Percentiles rank a stretch among this genome's conserved stretches.
phyloP scores from a whole-genome alignment of 2,797 vertebrate genomes.

The Sebastes miniatus region DNA sequence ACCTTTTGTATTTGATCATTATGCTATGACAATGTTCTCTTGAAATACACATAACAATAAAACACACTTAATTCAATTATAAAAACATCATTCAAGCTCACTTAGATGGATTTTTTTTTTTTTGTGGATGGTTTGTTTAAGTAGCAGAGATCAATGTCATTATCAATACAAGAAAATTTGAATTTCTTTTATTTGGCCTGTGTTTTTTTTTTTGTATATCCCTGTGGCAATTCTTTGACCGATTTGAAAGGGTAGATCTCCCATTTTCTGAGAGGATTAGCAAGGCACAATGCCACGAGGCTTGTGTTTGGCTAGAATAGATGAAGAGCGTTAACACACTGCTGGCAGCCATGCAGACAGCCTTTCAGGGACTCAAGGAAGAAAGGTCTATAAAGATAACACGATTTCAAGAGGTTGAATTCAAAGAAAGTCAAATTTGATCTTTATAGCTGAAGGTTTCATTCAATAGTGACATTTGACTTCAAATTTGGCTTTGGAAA shows the following conservation, averaged over 20 bases:
- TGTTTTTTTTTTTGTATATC: constrained; percentile 3
- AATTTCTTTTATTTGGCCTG: not conserved
- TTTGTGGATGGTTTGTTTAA: not conserved
- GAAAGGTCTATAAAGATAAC: constrained; percentile 43
- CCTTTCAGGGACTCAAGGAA: constrained; percentile 19
- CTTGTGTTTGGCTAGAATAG: constrained; percentile 30
- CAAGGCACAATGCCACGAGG: constrained; percentile 17
- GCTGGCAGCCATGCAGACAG: constrained; percentile 40
- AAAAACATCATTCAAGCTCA: not conserved
- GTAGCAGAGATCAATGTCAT: not conserved
- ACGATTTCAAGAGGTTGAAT: constrained; percentile 23
- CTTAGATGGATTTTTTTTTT: not conserved
- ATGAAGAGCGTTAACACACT: constrained; percentile 31
- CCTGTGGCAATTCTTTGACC: constrained; percentile 15
- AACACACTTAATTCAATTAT: not conserved
- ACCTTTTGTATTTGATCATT: not conserved
- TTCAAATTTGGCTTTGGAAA: not conserved
- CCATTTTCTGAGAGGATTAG: constrained; percentile 44
- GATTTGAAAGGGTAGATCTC: constrained; percentile 20
- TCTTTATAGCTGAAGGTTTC: constrained; percentile 7
- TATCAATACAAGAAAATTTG: not conserved
- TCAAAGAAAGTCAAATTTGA: constrained; percentile 19
- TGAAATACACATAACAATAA: not conserved
- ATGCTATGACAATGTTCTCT: not conserved
- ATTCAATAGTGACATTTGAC: constrained; percentile 1